Conservation (phyloP, 2,797 vertebrate genomes). For the Malurus splendens region DNA sequence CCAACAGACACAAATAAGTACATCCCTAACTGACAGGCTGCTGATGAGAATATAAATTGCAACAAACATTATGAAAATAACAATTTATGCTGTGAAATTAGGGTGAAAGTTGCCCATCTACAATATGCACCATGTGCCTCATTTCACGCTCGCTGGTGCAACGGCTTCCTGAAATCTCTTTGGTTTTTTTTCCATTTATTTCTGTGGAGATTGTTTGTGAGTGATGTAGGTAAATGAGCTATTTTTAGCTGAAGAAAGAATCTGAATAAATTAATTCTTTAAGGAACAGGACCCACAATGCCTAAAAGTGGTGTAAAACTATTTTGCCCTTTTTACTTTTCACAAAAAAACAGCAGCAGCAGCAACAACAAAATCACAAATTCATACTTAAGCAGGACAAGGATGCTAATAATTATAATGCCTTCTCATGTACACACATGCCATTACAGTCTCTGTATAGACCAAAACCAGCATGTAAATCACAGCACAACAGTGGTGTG, state of each 20-base stretch:
- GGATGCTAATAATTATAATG: not conserved
- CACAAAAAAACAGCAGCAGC: not conserved
- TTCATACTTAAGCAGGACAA: not conserved
- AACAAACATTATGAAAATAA: not conserved
- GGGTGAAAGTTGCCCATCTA: not conserved
- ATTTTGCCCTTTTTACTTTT: not conserved
- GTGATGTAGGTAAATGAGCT: not conserved
- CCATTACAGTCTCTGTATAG: not conserved
- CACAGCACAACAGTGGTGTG: not conserved
- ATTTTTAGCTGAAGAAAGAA: not conserved
- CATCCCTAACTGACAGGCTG: not conserved
- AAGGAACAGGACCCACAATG: not conserved
- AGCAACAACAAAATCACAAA: not conserved
- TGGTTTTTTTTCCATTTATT: not conserved
- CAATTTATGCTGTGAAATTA: not conserved
- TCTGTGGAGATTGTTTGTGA: not conserved
- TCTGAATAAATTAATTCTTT: not conserved
- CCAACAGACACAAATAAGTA: not conserved
- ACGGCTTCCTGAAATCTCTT: not conserved
- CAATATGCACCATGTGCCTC: not conserved
- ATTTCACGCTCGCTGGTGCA: not conserved
- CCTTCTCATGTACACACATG: not conserved
- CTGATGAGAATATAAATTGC: not conserved
- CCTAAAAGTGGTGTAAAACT: not conserved
- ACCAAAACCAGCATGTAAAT: not conserved